Conservation (phyloP, 2,888 invertebrate genomes). For the Therioaphis trifolii region DNA sequence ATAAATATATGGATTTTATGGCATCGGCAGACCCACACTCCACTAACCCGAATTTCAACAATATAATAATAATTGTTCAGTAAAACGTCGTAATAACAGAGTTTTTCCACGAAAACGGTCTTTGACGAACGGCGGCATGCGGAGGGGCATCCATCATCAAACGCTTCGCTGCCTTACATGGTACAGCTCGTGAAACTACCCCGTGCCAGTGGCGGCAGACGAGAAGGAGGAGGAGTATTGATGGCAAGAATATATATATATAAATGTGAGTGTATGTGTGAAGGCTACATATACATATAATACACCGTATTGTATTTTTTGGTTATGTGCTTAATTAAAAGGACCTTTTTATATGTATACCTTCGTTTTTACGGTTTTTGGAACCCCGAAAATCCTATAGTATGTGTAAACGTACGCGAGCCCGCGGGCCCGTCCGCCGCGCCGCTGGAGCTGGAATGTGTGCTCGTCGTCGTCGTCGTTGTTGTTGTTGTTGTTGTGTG, state of each 20-base stretch:
- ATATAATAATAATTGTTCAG: conserved; percentile 27
- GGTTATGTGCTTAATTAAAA: conserved; percentile 58
- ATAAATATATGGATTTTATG: background rate
- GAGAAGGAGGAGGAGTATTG: background rate
- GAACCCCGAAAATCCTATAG: background rate
- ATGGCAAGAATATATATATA: background rate
- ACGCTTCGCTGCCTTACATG: background rate
- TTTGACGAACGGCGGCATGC: conserved; percentile 11
- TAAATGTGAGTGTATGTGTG: background rate
- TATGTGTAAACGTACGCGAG: background rate
- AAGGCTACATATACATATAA: background rate
- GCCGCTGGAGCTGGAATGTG: background rate
- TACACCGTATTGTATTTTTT: background rate
- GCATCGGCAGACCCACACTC: background rate
- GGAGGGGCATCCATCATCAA: conserved; percentile 16
- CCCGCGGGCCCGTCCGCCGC: background rate
- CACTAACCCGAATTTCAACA: background rate
- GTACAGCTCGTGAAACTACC: background rate
- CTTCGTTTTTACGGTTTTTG: background rate
- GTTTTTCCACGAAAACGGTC: conserved; percentile 48
- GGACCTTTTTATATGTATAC: conserved; percentile 1
- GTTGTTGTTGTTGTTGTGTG: background rate
- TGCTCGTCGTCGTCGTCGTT: background rate
- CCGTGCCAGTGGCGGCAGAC: background rate
- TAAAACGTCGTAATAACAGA: conserved; percentile 58